Evolutionary conservation across 2,888 invertebrate genomes (phyloP).

Genomic region (Pardosa pseudoannulata): DNA sequence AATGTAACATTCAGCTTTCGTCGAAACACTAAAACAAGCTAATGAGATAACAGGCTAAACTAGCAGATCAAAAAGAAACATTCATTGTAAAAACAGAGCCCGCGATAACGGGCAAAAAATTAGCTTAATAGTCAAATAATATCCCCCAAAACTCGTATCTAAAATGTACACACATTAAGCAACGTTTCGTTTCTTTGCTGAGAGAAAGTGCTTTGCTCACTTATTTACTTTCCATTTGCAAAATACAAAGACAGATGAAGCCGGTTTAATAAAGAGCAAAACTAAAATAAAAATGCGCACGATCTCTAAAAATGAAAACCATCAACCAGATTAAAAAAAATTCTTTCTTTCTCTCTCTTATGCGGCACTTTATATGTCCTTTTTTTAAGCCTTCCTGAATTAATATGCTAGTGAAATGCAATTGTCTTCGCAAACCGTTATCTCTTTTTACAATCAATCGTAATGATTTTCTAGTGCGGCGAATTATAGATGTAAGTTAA

Average conservation of each 20-base stretch:
- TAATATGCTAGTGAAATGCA: constrained; percentile 15
- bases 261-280: background rate
- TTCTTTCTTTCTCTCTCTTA: background rate
- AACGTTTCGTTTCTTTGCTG: background rate
- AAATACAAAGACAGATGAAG: background rate
- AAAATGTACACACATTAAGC: background rate
- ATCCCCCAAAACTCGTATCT: background rate
- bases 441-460: constrained; percentile 31
- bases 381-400: background rate
- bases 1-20: too few species aligned
- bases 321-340: constrained; percentile 22
- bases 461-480: constrained; percentile 26
- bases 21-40: too few species aligned
- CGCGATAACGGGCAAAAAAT: too few species aligned
- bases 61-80: too few species aligned
- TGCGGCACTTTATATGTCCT: background rate
- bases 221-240: constrained; percentile 4
- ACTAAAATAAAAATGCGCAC: background rate
- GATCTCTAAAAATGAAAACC: constrained; percentile 14
- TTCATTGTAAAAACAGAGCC: too few species aligned
- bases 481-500: constrained; percentile 35
- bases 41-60: too few species aligned
- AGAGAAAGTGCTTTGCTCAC: background rate
- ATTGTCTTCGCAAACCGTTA: constrained; percentile 15
- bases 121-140: background rate